Percentiles rank a stretch among this genome's conserved stretches.
Evolutionary conservation across 2,888 invertebrate species (phyloP).

Genomic region (Rhodophaea formosa): DNA sequence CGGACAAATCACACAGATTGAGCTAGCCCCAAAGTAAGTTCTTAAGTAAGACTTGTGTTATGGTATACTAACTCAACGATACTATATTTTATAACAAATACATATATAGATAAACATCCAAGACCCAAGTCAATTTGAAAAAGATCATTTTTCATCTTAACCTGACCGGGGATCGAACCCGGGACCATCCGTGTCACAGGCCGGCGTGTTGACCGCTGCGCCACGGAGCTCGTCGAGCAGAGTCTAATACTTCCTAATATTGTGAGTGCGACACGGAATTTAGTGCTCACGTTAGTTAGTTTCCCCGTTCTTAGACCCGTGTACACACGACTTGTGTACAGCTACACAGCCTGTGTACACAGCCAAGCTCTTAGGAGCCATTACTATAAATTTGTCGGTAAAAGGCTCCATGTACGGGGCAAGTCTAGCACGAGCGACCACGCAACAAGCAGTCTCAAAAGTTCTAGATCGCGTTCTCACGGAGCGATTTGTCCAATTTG

Average conservation of each 20-base stretch:
- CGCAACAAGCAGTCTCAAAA: not conserved
- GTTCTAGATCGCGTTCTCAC: not conserved
- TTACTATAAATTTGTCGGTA: slow-evolving; percentile 38
- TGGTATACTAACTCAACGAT: no score
- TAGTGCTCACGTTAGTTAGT: not conserved
- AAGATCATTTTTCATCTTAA: no score
- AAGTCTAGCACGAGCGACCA: slow-evolving; percentile 21
- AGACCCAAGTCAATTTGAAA: no score
- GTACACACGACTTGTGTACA: not conserved
- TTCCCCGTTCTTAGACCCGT: not conserved
- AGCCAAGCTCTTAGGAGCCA: slow-evolving; percentile 31
- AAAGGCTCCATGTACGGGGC: slow-evolving; percentile 15
- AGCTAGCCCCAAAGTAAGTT: no score
- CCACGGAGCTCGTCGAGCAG: no score
- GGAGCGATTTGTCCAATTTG: not conserved
- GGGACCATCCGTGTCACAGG: no score
- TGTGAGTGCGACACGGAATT: not conserved
- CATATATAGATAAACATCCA: no score
- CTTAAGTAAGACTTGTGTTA: no score
- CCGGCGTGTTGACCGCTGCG: no score
- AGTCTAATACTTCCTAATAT: not conserved
- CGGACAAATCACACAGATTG: no score
- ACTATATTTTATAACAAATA: no score
- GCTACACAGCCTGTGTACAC: slow-evolving; percentile 2
- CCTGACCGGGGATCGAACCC: no score